Base-by-base conservation (phyloP, 1,140 invertebrate genomes). In the Drosophila parvula region DNA sequence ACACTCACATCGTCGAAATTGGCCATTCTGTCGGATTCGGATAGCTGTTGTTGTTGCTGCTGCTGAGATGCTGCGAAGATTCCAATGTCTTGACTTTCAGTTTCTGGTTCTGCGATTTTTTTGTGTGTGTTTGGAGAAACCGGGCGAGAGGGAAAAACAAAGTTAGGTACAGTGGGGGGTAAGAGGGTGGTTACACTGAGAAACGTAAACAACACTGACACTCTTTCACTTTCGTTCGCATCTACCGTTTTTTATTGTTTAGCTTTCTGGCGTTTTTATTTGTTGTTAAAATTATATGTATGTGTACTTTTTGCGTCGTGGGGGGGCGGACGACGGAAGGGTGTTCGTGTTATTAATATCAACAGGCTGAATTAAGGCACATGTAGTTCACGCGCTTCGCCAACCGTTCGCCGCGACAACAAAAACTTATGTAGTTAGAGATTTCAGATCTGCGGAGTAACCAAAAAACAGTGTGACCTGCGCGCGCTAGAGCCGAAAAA, bases 1-100 rank as follows among this genome's bases (percentile, higher is more conserved):
- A 78, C 79, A 91, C 90, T 91, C 88, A 91, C 90, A 88, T 91
- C 90, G 70, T 91, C 90, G 44, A 90, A 91, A 70, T 90, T 91
- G 76, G 90, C 82, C 90, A 91, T 91, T 81, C 76, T 91, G 36
- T 91, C 79, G 55, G 74, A 44, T 27, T 77, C 53, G 74, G 47
- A 38, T 48, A 51, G 55, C 40, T 57, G 36, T 50, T 59, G 64
- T 34, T 38, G 43, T 34, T 45, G 55, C 34, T 40, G 68, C 22
- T 51, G 59, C 40, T 44, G 61, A 11, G 61, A 64, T 71, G 59
- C 34, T 69, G 63, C 45, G 57, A 75, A 40, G 56, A 71, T 69
- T 48, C 62, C 82, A 70, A 34, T 58, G 79, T 80, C 80, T 69
- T 22, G 34, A 69, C 53, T 89, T 81, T 91, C 83, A 28, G 77